These are phyloP conservation scores for Adelognathus sp. DNA, from an alignment of 2,888 invertebrate species.

Conservation along the genomic window DNA sequence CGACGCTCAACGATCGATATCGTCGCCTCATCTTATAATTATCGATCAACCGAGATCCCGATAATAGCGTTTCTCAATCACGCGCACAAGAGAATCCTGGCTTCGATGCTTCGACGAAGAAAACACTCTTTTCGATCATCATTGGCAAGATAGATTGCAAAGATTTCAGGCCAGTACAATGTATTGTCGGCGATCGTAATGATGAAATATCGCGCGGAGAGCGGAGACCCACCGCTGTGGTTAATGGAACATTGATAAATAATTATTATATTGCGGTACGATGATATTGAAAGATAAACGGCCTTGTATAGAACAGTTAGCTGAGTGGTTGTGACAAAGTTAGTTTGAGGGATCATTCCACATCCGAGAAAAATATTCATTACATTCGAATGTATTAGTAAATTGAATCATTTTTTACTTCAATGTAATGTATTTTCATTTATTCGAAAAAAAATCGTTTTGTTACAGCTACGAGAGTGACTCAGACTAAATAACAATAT, in stretches of 20 bases:
- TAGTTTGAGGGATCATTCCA: not conserved
- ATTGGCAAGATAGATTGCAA: not conserved
- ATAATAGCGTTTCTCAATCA: not conserved
- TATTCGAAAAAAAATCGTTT: no score
- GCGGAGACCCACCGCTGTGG: not conserved
- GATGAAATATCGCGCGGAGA: not conserved
- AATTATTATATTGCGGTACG: not conserved
- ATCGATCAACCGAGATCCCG: not conserved
- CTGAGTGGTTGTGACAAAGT: no score
- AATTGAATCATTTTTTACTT: no score
- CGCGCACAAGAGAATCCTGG: not conserved
- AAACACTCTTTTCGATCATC: not conserved
- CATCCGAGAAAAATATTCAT: no score
- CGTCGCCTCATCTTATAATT: not conserved
- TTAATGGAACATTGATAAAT: slow-evolving; percentile 24
- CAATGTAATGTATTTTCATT: no score
- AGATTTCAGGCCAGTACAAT: not conserved
- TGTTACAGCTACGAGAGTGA: no score
- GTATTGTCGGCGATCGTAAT: not conserved
- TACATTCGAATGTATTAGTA: no score
- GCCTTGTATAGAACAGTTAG: not conserved
- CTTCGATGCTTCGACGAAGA: not conserved
- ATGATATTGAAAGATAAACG: slow-evolving; percentile 11
- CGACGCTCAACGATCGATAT: not conserved
- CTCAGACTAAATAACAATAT: no score